Evolutionary conservation across 2,113 vertebrate genomes (phyloP).

Genomic region (Ictidomys tridecemlineatus): DNA sequence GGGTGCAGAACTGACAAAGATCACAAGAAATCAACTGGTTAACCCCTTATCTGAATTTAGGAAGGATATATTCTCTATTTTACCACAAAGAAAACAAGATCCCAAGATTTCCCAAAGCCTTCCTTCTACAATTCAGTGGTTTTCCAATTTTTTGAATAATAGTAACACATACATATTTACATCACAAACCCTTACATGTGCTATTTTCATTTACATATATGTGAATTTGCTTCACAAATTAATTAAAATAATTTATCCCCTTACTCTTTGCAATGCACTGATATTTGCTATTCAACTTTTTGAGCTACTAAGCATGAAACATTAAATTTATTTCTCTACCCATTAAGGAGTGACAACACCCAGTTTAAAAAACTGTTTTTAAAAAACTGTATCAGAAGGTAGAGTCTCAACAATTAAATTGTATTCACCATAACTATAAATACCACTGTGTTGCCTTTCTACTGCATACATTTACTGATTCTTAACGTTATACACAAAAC

Average conservation of each 20-base stretch:
- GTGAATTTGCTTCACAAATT: background rate
- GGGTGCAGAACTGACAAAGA: background rate
- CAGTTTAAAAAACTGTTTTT: slow-evolving; percentile 45
- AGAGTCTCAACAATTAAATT: slow-evolving; percentile 11
- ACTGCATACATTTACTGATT: slow-evolving; percentile 7
- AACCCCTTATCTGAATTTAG: background rate
- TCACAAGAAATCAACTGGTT: background rate
- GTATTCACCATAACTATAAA: slow-evolving; percentile 17
- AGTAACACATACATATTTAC: slow-evolving; percentile 1
- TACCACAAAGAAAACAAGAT: background rate
- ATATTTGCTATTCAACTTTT: background rate
- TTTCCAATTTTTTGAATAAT: slow-evolving; percentile 34
- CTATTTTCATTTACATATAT: background rate
- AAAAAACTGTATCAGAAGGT: slow-evolving; percentile 41
- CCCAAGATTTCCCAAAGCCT: background rate
- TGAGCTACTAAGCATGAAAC: background rate
- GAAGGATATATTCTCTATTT: background rate
- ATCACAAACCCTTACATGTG: background rate
- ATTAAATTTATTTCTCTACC: slow-evolving; percentile 26
- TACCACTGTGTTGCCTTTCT: background rate
- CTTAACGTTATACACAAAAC: background rate
- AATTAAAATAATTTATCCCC: background rate
- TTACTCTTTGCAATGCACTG: background rate
- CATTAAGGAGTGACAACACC: background rate
- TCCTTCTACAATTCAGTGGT: background rate